phyloP scores from a whole-genome alignment of 2,113 vertebrate genomes.

The Oenanthe oenanthe region DNA sequence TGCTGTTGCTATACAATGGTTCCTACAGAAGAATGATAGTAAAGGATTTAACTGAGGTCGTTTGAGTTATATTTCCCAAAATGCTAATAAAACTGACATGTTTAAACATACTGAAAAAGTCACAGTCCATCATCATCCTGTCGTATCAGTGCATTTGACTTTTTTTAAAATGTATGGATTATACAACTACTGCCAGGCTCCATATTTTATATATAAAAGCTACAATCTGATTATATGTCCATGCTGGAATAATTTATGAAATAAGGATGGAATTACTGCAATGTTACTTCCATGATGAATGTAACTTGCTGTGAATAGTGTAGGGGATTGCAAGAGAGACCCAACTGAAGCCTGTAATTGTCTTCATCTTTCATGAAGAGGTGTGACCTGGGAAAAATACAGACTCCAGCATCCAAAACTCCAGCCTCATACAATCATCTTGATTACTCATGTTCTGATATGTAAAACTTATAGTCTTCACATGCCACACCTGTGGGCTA shows the following conservation, averaged over 20 bases:
- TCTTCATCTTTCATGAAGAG: constrained; percentile 41
- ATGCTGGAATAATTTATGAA: constrained; percentile 61
- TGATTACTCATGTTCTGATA: background rate
- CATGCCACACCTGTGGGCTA: background rate
- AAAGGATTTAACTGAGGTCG: background rate
- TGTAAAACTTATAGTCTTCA: background rate
- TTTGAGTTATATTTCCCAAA: constrained; percentile 57
- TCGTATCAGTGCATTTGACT: constrained; percentile 27
- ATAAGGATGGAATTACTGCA: constrained; percentile 33
- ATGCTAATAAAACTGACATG: constrained; percentile 59
- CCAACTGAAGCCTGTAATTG: constrained; percentile 28
- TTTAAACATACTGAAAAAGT: constrained; percentile 61
- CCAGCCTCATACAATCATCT: background rate
- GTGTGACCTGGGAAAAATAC: constrained; percentile 38
- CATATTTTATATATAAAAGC: constrained; percentile 66
- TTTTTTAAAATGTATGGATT: constrained; percentile 61
- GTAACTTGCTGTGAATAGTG: constrained; percentile 25
- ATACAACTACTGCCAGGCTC: constrained; percentile 54
- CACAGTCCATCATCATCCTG: constrained; percentile 39
- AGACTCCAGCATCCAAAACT: constrained; percentile 2
- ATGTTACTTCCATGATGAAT: constrained; percentile 47
- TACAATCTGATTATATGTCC: constrained; percentile 56
- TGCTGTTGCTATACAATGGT: background rate
- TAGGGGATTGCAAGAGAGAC: constrained; percentile 13
- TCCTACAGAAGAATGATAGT: background rate